Evolutionary conservation across 2,113 vertebrate species (phyloP).

Genomic region (Zosterops pallidus): DNA sequence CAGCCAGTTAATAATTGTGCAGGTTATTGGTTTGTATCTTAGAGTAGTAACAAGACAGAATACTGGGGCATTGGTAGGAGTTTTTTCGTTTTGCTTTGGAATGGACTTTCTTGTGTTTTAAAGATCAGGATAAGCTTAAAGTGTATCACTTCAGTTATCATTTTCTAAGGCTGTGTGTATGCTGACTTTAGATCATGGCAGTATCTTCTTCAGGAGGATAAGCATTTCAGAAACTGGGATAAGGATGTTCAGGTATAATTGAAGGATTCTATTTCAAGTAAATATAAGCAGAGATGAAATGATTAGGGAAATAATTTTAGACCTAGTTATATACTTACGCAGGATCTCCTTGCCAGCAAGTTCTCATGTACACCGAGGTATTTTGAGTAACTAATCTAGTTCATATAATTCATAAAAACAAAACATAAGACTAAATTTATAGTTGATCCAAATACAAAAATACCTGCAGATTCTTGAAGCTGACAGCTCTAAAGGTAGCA

Average conservation of each 20-base stretch:
- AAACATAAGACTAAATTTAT: neutral
- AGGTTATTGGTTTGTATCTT: neutral
- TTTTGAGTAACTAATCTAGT: neutral
- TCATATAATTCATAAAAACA: neutral
- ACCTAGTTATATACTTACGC: neutral
- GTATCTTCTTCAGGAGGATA: neutral
- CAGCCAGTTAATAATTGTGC: neutral
- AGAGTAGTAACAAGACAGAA: neutral
- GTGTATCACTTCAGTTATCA: neutral
- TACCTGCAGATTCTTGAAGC: neutral
- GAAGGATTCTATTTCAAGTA: neutral
- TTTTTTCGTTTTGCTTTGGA: neutral
- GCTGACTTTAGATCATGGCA: neutral
- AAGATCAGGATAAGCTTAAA: neutral
- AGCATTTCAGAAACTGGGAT: neutral
- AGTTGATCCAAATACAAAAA: neutral
- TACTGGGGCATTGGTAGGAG: fast-evolving
- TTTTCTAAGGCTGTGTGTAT: neutral
- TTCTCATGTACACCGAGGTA: neutral
- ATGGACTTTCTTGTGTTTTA: neutral
- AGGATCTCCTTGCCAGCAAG: neutral
- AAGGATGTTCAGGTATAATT: neutral
- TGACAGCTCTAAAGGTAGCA: neutral
- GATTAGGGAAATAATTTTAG: neutral
- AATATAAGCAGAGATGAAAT: neutral